phyloP scores from a whole-genome alignment of 2,797 vertebrate species.

The Meriones psammophilus region DNA sequence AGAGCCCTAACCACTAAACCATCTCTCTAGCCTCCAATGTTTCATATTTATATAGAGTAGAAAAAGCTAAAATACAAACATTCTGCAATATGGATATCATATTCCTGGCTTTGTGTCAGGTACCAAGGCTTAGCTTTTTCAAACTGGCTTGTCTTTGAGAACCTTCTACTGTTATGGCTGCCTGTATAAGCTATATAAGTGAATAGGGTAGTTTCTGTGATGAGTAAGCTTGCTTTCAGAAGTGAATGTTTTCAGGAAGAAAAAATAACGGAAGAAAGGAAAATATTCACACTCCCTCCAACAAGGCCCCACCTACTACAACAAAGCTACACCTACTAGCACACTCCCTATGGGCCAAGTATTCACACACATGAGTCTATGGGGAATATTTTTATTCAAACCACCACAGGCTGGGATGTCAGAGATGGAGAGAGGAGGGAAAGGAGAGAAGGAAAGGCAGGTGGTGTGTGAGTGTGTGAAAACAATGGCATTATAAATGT shows the following conservation, averaged over 20 bases:
- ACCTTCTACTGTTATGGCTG: conserved; percentile 1
- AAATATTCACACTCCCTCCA: not conserved
- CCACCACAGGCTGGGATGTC: not conserved
- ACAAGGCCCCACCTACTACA: not conserved
- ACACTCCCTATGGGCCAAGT: not conserved
- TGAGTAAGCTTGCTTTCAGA: not conserved
- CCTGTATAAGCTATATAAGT: not conserved
- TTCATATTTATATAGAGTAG: not conserved
- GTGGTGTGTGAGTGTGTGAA: too few relatives aligned
- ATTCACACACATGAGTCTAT: not conserved
- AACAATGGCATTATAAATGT: conserved; percentile 52
- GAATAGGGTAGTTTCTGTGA: not conserved
- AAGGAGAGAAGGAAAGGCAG: not conserved
- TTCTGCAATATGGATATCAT: not conserved
- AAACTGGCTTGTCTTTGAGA: conserved; percentile 18
- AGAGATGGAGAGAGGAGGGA: not conserved
- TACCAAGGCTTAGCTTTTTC: conserved; percentile 27
- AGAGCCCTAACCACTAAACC: not conserved
- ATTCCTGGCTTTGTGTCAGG: not conserved
- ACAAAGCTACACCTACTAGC: not conserved
- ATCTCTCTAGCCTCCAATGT: not conserved
- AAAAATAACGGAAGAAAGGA: not conserved
- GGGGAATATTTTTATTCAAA: not conserved
- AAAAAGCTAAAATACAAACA: not conserved
- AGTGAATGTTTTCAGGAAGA: conserved; percentile 26